A percentile compares a stretch with the other conserved stretches of the same genome.
phyloP scores from a whole-genome alignment of 2,797 vertebrate species.

The Coccyzus lansbergi region DNA sequence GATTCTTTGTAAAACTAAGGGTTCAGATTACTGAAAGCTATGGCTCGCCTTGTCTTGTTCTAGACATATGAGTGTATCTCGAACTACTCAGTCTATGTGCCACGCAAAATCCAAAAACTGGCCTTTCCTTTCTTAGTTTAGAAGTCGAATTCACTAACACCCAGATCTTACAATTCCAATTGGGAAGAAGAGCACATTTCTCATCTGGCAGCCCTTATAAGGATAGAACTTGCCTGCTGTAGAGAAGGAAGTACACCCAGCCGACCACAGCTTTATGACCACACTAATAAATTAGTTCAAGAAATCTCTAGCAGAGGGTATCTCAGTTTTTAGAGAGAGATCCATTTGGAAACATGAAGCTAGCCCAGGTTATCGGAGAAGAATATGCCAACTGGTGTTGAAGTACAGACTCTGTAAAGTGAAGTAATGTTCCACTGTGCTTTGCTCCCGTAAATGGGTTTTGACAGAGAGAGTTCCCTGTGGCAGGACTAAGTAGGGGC shows the following conservation, averaged over 20 bases:
- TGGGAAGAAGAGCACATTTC: not conserved
- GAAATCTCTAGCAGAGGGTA: not conserved
- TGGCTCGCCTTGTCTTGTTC: not conserved
- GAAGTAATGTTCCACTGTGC: not conserved
- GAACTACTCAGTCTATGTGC: not conserved
- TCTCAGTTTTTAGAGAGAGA: not conserved
- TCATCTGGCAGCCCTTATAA: not conserved
- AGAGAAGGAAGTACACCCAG: not conserved
- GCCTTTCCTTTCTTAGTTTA: not conserved
- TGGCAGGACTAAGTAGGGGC: not conserved
- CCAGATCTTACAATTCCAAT: not conserved
- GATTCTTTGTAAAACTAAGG: not conserved
- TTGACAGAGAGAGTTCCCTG: not conserved
- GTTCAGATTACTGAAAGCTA: not conserved
- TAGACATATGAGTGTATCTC: not conserved
- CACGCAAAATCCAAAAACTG: not conserved
- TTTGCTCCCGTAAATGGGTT: not conserved
- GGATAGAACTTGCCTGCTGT: rapidly evolving
- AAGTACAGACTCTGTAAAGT: not conserved
- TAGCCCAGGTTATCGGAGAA: not conserved
- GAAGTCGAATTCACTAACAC: not conserved
- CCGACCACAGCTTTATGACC: not conserved
- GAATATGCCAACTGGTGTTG: not conserved
- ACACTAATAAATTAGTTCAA: not conserved
- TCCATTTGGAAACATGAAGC: not conserved